phyloP scores from a whole-genome alignment of 1,140 invertebrate genomes.

The Myzus persicae region DNA sequence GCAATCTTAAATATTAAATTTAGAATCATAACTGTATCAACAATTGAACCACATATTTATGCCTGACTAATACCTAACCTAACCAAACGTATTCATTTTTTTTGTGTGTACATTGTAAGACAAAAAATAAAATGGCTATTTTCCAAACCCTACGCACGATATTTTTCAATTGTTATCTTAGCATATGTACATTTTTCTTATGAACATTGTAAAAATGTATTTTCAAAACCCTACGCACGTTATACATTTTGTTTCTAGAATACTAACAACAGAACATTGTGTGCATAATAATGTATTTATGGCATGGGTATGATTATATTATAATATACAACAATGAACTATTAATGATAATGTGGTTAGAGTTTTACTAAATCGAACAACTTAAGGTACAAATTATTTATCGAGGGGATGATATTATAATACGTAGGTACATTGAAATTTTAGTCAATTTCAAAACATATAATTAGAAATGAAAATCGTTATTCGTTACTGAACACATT shows the following conservation, averaged over 20 bases:
- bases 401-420: background rate
- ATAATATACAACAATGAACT: constrained; percentile 2
- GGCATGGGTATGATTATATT: background rate
- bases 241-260: constrained; percentile 6
- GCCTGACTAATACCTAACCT: too few relatives aligned
- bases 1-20: too few relatives aligned
- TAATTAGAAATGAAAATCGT: background rate
- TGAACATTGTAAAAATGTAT: too few relatives aligned
- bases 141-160: too few relatives aligned
- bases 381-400: background rate
- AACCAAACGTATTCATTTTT: too few relatives aligned
- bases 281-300: constrained; percentile 17
- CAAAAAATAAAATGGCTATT: too few relatives aligned
- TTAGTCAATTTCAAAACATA: background rate
- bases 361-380: background rate
- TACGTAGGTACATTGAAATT: background rate
- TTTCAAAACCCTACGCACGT: background rate
- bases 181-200: too few relatives aligned
- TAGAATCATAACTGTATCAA: too few relatives aligned
- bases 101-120: too few relatives aligned
- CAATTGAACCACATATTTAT: too few relatives aligned
- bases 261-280: background rate
- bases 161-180: too few relatives aligned
- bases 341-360: background rate
- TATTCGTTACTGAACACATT: background rate